These are phyloP conservation scores for Cataglyphis livida DNA, from an alignment of 2,888 invertebrate genomes.

Conservation along the genomic window DNA sequence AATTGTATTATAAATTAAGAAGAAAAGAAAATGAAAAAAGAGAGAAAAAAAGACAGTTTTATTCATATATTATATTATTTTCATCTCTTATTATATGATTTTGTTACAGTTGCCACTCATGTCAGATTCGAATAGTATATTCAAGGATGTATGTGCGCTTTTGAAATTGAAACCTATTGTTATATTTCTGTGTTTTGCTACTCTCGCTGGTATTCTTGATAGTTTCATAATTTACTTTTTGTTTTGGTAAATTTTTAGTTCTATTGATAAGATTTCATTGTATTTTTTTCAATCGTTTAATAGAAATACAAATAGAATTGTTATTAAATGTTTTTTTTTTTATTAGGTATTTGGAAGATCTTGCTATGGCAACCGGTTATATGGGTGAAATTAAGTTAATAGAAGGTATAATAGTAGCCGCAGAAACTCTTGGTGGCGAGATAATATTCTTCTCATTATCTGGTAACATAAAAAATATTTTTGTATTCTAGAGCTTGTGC, in stretches of 20 bases:
- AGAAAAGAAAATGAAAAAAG: background rate
- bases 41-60: background rate
- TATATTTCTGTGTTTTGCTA: constrained; percentile 91
- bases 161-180: constrained; percentile 89
- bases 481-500: background rate
- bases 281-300: background rate
- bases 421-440: constrained; percentile 93
- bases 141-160: constrained; percentile 89
- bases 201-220: constrained; percentile 92
- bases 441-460: constrained; percentile 91
- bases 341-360: constrained; percentile 91
- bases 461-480: constrained; percentile 84
- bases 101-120: constrained; percentile 89
- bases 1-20: constrained; percentile 51
- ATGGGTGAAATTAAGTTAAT: constrained; percentile 91
- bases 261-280: background rate
- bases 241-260: constrained; percentile 88
- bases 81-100: background rate
- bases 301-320: background rate
- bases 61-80: background rate
- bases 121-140: constrained; percentile 89
- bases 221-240: constrained; percentile 93
- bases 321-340: constrained; percentile 35
- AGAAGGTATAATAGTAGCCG: constrained; percentile 93
- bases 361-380: constrained; percentile 89